Base-by-base conservation (phyloP, 2,113 vertebrate genomes). In the Conger conger region DNA sequence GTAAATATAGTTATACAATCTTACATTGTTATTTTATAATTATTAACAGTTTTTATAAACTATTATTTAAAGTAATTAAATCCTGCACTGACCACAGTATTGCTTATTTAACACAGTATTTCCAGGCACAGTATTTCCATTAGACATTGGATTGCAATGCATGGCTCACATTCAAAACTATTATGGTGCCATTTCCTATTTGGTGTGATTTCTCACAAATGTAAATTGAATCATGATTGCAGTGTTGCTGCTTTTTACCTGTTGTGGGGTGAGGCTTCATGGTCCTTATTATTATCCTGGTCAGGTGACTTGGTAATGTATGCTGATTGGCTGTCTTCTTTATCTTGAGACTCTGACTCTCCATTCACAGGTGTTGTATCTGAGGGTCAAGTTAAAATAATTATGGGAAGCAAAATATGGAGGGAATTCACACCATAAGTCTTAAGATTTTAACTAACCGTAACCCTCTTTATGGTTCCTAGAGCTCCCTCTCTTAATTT, bases 311-410 rank as follows among this genome's bases (percentile, higher is more conserved):
- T 92, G 13, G 92, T 89, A 81, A 91, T 92, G 79, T 87, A 89
- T 80, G 94, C 89, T 3, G 84, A 81, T 76, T 86, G 80, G 30
- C 86, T 88, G 20, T 95, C 93, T 0, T 89, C 91, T 30, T 95
- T 96, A 53, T 96, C 97, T 89, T 95, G 94, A 73, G 92, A 90
- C 35, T 92, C 83, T 0, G 97, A 96, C 83, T 98, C 97, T 0
- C 98, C 97, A 0, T 99, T 99, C 83, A 99, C 93, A 0, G 97
- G 96, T 0, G 94, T 88, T 30, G 94, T 90, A 68, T 96, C 97
- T 97, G 63, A 4, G 11, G 35, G 83, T 76, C 40, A 84, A 60
- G 82, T 1, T 30, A 53, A n/a, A 60, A 23, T 4, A 63, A 63
- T 23, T 27, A 63, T 5, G 18, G 18, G 23, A 63, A 63, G 18